Evolutionary conservation across 2,113 vertebrate genomes (phyloP).

Genomic region (Blennius ocellaris): DNA sequence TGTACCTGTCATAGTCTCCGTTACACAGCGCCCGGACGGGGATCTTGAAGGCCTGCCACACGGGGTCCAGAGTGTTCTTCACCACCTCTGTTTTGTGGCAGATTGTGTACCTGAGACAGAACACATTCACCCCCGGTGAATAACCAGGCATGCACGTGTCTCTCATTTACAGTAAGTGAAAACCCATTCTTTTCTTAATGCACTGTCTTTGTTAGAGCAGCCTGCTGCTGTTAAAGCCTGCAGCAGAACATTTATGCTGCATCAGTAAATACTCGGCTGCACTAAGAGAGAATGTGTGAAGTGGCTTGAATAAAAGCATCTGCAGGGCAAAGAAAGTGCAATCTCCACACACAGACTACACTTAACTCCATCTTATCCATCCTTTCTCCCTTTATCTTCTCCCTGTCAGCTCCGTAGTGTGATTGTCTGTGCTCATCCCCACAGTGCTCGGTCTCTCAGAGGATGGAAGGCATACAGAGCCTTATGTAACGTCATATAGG

Average conservation of each 20-base stretch:
- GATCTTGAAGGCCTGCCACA: constrained; percentile 94
- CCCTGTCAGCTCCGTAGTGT: constrained; percentile 41
- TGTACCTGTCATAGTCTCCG: constrained; percentile 92
- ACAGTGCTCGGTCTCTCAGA: constrained; percentile 21
- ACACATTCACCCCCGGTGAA: not conserved
- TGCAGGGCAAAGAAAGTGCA: constrained; percentile 50
- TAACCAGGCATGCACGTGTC: not conserved
- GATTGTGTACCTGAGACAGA: constrained; percentile 87
- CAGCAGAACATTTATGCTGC: constrained; percentile 68
- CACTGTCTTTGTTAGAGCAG: not conserved
- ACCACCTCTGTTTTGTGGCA: constrained; percentile 94
- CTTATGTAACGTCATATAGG: constrained; percentile 57
- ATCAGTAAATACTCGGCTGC: constrained; percentile 71
- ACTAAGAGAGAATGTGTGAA: constrained; percentile 61
- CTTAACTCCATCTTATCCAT: constrained; percentile 46
- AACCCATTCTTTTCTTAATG: constrained; percentile 10
- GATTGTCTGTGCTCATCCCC: constrained; percentile 46
- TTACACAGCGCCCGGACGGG: constrained; percentile 92
- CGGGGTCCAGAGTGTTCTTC: constrained; percentile 93
- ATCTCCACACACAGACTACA: constrained; percentile 43
- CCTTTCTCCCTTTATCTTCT: constrained; percentile 21
- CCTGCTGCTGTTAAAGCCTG: constrained; percentile 44
- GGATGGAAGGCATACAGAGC: not conserved
- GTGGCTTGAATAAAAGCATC: constrained; percentile 68
- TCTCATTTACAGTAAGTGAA: not conserved